Conservation (phyloP, 2,888 invertebrate species). For the Hyposoter didymator region DNA sequence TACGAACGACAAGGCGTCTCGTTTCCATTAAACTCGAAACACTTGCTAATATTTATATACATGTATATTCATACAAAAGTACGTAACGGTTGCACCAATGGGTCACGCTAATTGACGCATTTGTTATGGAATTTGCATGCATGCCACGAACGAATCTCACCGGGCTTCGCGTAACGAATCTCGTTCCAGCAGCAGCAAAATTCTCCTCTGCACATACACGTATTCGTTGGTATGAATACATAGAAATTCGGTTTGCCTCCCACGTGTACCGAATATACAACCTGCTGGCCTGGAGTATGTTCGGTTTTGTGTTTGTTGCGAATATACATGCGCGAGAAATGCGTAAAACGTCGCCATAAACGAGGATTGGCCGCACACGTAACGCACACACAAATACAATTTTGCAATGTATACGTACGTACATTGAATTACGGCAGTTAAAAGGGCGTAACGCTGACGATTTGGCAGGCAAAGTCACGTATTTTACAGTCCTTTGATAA, state of each 20-base stretch:
- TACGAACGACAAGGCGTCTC: neutral
- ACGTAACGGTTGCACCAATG: conserved; percentile 43
- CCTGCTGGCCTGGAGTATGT: neutral
- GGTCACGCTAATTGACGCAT: conserved; percentile 79
- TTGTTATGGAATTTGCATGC: conserved; percentile 80
- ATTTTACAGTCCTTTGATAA: conserved; percentile 28
- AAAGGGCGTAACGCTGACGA: conserved; percentile 17
- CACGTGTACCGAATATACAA: conserved; percentile 59
- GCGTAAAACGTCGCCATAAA: conserved; percentile 61
- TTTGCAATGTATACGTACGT: neutral
- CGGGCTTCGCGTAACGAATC: conserved; percentile 71
- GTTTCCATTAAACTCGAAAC: neutral
- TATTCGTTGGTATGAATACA: neutral
- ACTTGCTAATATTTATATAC: neutral
- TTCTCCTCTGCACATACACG: neutral
- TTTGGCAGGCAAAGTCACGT: neutral
- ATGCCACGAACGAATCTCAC: conserved; percentile 71
- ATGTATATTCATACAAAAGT: conserved; percentile 9
- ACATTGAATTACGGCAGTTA: neutral
- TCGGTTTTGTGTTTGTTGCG: conserved; percentile 57
- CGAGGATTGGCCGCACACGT: conserved; percentile 60
- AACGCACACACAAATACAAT: neutral
- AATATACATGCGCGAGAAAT: conserved; percentile 42
- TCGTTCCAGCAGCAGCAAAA: conserved; percentile 68
- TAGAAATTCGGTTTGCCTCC: conserved; percentile 2